A percentile compares a stretch with the other conserved stretches of the same genome.
Conservation (phyloP, 1,140 invertebrate species). For the Venturia canescens region DNA sequence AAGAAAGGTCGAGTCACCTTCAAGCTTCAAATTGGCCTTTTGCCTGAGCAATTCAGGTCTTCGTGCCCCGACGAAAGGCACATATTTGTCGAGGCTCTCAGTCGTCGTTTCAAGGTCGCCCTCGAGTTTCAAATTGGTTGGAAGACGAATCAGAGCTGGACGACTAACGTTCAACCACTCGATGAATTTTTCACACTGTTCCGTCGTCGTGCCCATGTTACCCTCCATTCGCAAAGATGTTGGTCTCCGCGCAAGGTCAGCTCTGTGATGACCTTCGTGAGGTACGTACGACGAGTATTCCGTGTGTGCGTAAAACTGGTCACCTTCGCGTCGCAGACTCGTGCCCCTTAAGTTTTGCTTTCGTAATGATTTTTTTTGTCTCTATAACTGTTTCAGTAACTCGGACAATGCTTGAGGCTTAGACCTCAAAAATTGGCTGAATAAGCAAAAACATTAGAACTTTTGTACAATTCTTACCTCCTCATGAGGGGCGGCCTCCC, state of each 20-base stretch:
- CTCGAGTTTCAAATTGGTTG: conserved; percentile 76
- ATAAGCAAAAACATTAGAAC: neutral
- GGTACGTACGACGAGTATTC: conserved; percentile 70
- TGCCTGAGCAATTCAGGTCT: conserved; percentile 72
- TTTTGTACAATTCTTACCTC: neutral
- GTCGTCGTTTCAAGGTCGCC: conserved; percentile 76
- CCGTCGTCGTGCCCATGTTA: conserved; percentile 74
- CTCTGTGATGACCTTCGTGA: conserved; percentile 71
- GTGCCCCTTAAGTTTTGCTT: conserved; percentile 52
- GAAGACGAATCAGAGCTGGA: conserved; percentile 70
- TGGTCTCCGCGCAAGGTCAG: conserved; percentile 72
- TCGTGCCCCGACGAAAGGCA: conserved; percentile 70
- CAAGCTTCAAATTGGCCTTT: conserved; percentile 70
- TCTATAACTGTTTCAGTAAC: neutral
- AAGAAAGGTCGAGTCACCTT: conserved; percentile 71
- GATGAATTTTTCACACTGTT: conserved; percentile 77
- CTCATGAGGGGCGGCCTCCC: conserved; percentile 27
- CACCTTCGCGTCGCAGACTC: conserved; percentile 59
- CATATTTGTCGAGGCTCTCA: conserved; percentile 77
- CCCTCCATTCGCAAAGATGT: conserved; percentile 78
- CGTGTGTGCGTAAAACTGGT: conserved; percentile 66
- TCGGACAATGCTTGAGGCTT: neutral
- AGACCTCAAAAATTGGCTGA: neutral
- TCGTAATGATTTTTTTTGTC: neutral
- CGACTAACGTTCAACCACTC: conserved; percentile 74